phyloP scores from a whole-genome alignment of 2,113 vertebrate species.

The Prunella himalayana region DNA sequence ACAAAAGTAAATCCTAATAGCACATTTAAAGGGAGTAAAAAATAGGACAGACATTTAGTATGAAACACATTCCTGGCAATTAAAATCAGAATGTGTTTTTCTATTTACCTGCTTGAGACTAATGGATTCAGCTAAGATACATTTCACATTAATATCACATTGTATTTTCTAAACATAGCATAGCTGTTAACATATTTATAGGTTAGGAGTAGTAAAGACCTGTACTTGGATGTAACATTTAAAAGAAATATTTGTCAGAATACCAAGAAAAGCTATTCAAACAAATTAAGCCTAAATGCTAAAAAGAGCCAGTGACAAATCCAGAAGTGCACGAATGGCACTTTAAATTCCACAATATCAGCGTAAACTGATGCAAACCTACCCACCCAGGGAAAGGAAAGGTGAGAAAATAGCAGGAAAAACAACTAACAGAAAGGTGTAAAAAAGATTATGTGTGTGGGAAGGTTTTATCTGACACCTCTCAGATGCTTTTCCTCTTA shows the following conservation, averaged over 20 bases:
- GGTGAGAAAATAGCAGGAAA: slow-evolving; percentile 44
- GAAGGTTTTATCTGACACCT: slow-evolving; percentile 54
- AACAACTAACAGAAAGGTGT: slow-evolving; percentile 14
- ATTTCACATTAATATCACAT: slow-evolving; percentile 66
- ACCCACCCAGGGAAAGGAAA: slow-evolving; percentile 36
- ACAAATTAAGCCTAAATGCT: slow-evolving; percentile 72
- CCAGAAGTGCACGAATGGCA: background rate
- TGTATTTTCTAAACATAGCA: slow-evolving; percentile 41
- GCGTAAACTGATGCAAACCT: background rate
- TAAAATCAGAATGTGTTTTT: slow-evolving; percentile 62
- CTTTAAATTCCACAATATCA: slow-evolving; percentile 24
- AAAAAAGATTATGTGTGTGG: slow-evolving; percentile 1
- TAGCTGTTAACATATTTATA: slow-evolving; percentile 27
- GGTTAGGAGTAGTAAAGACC: background rate
- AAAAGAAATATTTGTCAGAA: slow-evolving; percentile 28
- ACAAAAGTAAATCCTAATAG: background rate
- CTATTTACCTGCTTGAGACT: slow-evolving; percentile 57
- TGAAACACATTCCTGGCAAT: slow-evolving; percentile 58
- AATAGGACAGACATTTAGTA: slow-evolving; percentile 30
- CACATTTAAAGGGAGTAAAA: slow-evolving; percentile 10
- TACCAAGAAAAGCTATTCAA: background rate
- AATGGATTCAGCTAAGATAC: slow-evolving; percentile 56
- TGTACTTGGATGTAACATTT: background rate
- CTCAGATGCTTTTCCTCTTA: slow-evolving; percentile 23
- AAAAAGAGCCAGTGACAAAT: slow-evolving; percentile 8